Evolutionary conservation across 2,113 vertebrate genomes (phyloP), one percentile per base, ranked within the genome.

Genomic region (Dipodomys spectabilis): DNA sequence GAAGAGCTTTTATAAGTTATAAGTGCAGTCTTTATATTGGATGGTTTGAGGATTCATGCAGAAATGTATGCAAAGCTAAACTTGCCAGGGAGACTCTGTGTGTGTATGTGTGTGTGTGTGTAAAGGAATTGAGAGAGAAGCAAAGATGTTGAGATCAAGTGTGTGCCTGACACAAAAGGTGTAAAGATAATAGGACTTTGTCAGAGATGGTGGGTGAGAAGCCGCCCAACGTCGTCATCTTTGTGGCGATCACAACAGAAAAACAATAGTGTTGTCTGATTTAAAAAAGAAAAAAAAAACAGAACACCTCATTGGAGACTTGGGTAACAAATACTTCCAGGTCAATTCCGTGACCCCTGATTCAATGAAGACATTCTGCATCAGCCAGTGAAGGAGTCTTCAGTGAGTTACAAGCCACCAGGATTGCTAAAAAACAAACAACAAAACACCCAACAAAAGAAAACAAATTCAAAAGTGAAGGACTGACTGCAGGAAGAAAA

Each of bases 321-420:
- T 81, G 64, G 72, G 64, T 75, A 94, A 94, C 44, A 96, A 93
- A 69, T 8, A 92, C 44, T 78, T 82, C 23, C 32, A 77, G 90
- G 75, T 64, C 65, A 94, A 88, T 39, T 12, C 25, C 77, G 20
- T 89, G 75, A 88, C 77, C 62, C 53, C 35, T 9, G 67, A 65
- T 35, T 82, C 39, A 65, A 4, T 78, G 57, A 86, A 87, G 39
- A 44, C 60, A 18, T 77, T 81, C 62, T 84, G 16, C 25, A 49
- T 27, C 28, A 83, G 28, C 16, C 57, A 62, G 35, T 92, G 60
- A 79, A 90, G 72, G 91, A 94, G 18, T 23, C 49, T 82, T 45
- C 45, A 81, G 23, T 28, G 39, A 90, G 27, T 60, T 68, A 45
- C 22, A 83, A 85, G 18, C 45, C 90, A 28, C 25, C 93, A 92